Evolutionary conservation across 2,113 vertebrate species (phyloP), one percentile per base, ranked within the genome.

Genomic region (Saccopteryx bilineata): DNA sequence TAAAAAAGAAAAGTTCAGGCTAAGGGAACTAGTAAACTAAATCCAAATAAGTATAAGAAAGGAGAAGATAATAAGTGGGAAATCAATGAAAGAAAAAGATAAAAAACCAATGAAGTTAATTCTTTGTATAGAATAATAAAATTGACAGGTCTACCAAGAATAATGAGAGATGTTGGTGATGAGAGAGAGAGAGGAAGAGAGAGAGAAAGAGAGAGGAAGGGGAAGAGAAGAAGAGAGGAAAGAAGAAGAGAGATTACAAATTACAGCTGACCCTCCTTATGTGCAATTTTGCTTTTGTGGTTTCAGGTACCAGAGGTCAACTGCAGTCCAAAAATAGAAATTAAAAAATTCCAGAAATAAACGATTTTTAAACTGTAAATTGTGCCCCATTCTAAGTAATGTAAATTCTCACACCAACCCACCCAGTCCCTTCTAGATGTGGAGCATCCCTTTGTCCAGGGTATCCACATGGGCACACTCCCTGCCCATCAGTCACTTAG

Each of bases 71-170:
- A 15, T 60, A 60, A 56, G 26, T 74, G 56, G 1, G 2, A 66
- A 88, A 46, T 88, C 48, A 65, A 88, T 46, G 50, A 65, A 74
- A 79, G 56, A 75, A 72, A 46, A 88, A 54, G 65, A 46, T 11
- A 82, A 87, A 72, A 81, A 81, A 72, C 87, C 46, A 48, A 19
- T 58, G 58, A 26, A 33, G 9, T 71, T 81, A 86, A 18, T 76
- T 68, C 17, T 93, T 93, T 81, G n/a, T 80, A 56, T 39, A 88
- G 76, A 74, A 81, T 65, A n/a, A 93, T 65, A 48, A 92, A 66
- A 81, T 26, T 88, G 56, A 63, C 26, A 81, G 19, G 76, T 48
- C 14, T 81, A 72, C 9, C 17, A 72, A 93, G 33, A 56, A 61
- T 81, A 17, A 46, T 56, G 12, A n/a, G 46, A 48, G 68, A 28